A percentile compares a stretch with the other conserved stretches of the same genome.
Conservation (phyloP, 2,888 invertebrate genomes). For the Callyntrura sp. region DNA sequence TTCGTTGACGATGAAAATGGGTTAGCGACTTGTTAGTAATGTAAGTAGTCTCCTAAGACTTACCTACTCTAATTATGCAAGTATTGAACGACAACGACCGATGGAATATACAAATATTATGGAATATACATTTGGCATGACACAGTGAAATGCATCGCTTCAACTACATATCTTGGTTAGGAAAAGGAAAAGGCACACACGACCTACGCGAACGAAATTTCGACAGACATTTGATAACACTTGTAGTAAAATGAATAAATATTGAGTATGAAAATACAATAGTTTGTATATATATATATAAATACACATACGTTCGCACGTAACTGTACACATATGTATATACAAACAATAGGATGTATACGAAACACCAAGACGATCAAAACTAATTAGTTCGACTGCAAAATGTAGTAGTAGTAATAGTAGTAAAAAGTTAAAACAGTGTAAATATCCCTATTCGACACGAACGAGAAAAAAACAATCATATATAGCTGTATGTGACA, state of each 20-base stretch:
- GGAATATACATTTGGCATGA: not conserved
- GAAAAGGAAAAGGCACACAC: constrained; percentile 23
- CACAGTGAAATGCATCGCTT: constrained; percentile 1
- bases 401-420: constrained; percentile 18
- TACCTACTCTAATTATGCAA: not conserved
- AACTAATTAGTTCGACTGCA: constrained; percentile 22
- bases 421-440: constrained; percentile 11
- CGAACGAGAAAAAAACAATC: not conserved
- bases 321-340: too few species aligned
- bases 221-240: constrained; percentile 3
- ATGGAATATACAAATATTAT: too few species aligned
- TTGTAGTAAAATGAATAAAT: too few species aligned
- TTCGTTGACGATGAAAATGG: constrained; percentile 21
- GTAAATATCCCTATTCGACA: not conserved
- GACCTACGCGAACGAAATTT: constrained; percentile 16
- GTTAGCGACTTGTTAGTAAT: constrained; percentile 38
- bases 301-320: too few species aligned
- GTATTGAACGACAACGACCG: too few species aligned
- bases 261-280: not conserved
- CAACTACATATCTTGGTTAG: not conserved
- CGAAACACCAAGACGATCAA: constrained; percentile 9
- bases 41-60: not conserved
- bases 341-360: not conserved
- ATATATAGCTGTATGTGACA: constrained; percentile 26
- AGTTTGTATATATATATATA: not conserved